Evolutionary conservation across 2,888 invertebrate genomes (phyloP).

Genomic region (Linnaemya vulpina): DNA sequence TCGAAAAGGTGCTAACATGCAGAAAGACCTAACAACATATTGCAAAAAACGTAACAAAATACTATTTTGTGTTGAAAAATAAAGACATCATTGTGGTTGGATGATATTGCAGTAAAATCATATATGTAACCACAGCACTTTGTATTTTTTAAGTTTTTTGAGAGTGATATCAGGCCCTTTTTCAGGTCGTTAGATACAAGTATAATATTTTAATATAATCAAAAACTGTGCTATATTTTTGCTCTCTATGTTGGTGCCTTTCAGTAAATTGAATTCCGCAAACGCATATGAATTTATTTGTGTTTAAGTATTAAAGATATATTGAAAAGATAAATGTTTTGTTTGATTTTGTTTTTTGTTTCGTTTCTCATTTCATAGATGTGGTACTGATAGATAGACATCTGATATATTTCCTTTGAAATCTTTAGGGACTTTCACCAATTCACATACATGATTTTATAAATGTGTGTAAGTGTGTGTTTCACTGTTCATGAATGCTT

Average conservation of each 20-base stretch:
- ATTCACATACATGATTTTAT: background rate
- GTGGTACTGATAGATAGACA: constrained; percentile 31
- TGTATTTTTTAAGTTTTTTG: too few species aligned
- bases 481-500: background rate
- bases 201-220: too few species aligned
- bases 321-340: constrained; percentile 63
- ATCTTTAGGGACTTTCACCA: constrained; percentile 30
- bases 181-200: too few species aligned
- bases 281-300: constrained; percentile 19
- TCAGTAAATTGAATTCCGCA: constrained; percentile 23
- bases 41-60: too few species aligned
- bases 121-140: too few species aligned
- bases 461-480: background rate
- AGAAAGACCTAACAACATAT: too few species aligned
- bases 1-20: too few species aligned
- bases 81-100: too few species aligned
- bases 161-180: too few species aligned
- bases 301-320: constrained; percentile 40
- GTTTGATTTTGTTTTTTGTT: background rate
- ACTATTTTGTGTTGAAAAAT: too few species aligned
- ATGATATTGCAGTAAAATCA: too few species aligned
- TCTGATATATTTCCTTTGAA: constrained; percentile 37
- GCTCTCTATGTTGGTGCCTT: background rate
- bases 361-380: constrained; percentile 40
- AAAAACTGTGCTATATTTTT: too few species aligned